Conservation (phyloP, 2,888 invertebrate genomes). For the Drosophila phalerata region DNA sequence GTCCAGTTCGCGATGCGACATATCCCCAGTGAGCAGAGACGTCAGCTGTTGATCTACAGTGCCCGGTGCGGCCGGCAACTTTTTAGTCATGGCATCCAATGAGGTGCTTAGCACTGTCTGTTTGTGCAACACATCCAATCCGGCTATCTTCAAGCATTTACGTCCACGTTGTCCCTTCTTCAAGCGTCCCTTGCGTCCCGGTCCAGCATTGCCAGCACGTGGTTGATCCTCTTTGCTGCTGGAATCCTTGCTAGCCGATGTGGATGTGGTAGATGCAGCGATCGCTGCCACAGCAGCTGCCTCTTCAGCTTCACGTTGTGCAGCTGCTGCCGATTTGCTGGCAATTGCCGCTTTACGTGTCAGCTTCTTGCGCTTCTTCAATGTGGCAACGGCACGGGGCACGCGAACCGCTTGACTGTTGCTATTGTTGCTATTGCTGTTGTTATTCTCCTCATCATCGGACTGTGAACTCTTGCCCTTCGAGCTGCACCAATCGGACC, state of each 20-base stretch:
- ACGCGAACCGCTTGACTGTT: slow-evolving; percentile 68
- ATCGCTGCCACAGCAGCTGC: slow-evolving; percentile 85
- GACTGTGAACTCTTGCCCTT: slow-evolving; percentile 88
- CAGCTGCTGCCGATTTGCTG: slow-evolving; percentile 83
- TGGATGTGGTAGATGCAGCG: slow-evolving; percentile 79
- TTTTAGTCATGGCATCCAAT: slow-evolving; percentile 90
- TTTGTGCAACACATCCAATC: slow-evolving; percentile 94
- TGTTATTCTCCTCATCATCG: slow-evolving; percentile 87
- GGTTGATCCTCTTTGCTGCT: slow-evolving; percentile 85
- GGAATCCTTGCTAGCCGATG: slow-evolving; percentile 75
- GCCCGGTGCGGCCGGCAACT: slow-evolving; percentile 94
- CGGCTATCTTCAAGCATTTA: slow-evolving; percentile 91
- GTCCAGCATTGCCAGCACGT: slow-evolving; percentile 57
- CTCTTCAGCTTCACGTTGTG: slow-evolving; percentile 78
- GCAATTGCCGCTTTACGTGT: slow-evolving; percentile 85
- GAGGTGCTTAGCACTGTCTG: slow-evolving; percentile 95
- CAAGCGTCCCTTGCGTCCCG: slow-evolving; percentile 87
- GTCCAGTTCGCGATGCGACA: slow-evolving; percentile 93
- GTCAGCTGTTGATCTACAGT: slow-evolving; percentile 96
- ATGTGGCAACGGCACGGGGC: slow-evolving; percentile 68
- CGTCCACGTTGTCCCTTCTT: slow-evolving; percentile 88
- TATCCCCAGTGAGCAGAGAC: slow-evolving; percentile 90
- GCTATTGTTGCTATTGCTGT: slow-evolving; percentile 80
- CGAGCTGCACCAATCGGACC: slow-evolving; percentile 90
- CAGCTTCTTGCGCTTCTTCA: slow-evolving; percentile 85